Conservation (phyloP, 2,797 vertebrate species). For the Myotis myotis region DNA sequence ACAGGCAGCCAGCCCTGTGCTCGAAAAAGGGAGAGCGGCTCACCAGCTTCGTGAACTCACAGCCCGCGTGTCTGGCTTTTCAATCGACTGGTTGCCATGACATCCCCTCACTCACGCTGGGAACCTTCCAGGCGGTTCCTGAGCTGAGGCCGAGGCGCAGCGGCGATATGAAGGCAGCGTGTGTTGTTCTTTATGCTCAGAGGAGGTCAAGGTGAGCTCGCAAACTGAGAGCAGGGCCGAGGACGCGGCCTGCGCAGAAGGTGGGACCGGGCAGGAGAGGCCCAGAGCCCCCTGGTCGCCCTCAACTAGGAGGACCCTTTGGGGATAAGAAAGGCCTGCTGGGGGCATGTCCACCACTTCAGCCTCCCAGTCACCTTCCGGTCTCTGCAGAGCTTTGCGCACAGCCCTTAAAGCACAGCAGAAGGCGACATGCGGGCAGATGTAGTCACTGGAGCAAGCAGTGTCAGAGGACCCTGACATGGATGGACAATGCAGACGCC, state of each 20-base stretch:
- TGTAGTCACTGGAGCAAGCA: neutral
- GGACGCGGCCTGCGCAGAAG: conserved; percentile 63
- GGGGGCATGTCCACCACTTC: neutral
- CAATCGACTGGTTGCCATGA: conserved; percentile 55
- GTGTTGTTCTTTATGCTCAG: conserved; percentile 73
- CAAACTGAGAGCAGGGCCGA: conserved; percentile 66
- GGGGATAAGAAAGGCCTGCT: neutral
- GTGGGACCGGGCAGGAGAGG: neutral
- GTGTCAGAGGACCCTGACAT: neutral
- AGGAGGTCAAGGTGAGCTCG: conserved; percentile 82
- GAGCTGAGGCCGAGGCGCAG: conserved; percentile 55
- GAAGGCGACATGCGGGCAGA: neutral
- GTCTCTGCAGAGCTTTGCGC: neutral
- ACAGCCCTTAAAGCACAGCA: neutral
- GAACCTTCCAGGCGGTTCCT: conserved; percentile 67
- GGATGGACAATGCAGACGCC: neutral
- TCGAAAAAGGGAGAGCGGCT: neutral
- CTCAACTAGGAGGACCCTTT: neutral
- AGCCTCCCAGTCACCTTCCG: fast-evolving
- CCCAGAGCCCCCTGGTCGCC: neutral
- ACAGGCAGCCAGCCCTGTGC: neutral
- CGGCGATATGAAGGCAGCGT: neutral
- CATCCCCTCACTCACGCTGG: conserved; percentile 56
- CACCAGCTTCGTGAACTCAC: neutral
- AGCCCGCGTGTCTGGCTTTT: neutral